phyloP scores from a whole-genome alignment of 2,797 vertebrate genomes.

The Sebastes paucispinis region DNA sequence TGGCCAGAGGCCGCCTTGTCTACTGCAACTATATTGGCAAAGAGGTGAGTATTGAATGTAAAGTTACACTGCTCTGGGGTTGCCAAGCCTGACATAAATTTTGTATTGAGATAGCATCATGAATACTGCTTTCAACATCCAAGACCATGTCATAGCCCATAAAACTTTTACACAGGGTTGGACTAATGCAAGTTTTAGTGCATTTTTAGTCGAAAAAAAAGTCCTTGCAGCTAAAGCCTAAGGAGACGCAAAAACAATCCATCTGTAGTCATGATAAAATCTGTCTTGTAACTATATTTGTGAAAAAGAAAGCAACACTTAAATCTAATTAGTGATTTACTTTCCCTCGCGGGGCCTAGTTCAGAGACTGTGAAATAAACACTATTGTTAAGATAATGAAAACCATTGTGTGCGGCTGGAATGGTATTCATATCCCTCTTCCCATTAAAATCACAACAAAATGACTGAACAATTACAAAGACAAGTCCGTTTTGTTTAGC shows the following conservation, averaged over 20 bases:
- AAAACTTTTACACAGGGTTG: conserved; percentile 36
- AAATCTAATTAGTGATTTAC: conserved; percentile 50
- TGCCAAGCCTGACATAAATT: conserved; percentile 58
- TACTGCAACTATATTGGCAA: conserved; percentile 43
- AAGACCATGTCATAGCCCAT: conserved; percentile 43
- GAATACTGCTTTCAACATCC: conserved; percentile 42
- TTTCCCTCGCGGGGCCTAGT: conserved; percentile 38
- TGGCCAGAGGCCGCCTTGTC: conserved; percentile 26
- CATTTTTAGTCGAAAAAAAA: conserved; percentile 22
- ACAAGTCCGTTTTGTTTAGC: conserved; percentile 59
- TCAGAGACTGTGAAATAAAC: conserved; percentile 73
- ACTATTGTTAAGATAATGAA: conserved; percentile 77
- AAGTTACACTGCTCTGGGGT: conserved; percentile 26
- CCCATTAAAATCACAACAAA: conserved; percentile 63
- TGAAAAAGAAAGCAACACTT: conserved; percentile 37
- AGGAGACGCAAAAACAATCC: neutral
- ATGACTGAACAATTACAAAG: conserved; percentile 62
- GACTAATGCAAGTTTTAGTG: conserved; percentile 16
- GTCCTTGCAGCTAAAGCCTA: neutral
- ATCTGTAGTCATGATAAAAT: neutral
- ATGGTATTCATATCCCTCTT: conserved; percentile 46
- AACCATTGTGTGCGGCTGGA: conserved; percentile 62
- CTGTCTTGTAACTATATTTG: conserved; percentile 24
- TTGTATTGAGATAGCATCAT: conserved; percentile 37
- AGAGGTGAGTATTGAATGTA: conserved; percentile 54